A percentile compares a stretch with the other conserved stretches of the same genome.
Evolutionary conservation across 2,888 invertebrate genomes (phyloP).

Genomic region (Tipula lateralis): DNA sequence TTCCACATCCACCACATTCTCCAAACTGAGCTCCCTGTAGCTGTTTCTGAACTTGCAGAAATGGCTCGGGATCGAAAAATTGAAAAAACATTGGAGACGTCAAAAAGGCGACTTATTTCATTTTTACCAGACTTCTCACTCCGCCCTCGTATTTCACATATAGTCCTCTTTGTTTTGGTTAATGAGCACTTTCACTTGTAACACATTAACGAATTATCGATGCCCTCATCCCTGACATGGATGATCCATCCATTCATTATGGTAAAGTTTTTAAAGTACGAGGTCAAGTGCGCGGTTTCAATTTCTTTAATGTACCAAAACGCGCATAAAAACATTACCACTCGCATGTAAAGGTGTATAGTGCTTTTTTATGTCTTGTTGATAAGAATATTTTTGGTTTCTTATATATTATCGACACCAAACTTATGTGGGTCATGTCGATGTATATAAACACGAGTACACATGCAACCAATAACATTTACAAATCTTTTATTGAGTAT

Average conservation of each 20-base stretch:
- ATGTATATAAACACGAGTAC: not conserved
- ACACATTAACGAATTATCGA: not conserved
- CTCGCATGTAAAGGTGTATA: not conserved
- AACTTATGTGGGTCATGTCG: not conserved
- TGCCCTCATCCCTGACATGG: not conserved
- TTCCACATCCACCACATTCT: too few species aligned
- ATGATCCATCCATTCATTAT: not conserved
- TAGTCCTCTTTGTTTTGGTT: not conserved
- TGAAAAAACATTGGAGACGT: too few species aligned
- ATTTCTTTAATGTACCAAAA: not conserved
- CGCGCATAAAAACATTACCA: not conserved
- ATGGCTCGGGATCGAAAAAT: too few species aligned
- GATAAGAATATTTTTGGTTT: not conserved
- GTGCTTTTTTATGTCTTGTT: not conserved
- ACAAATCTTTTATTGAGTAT: not conserved
- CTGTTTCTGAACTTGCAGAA: too few species aligned
- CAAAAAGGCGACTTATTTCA: too few species aligned
- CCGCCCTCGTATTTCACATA: not conserved
- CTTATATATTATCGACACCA: not conserved
- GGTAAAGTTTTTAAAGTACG: not conserved
- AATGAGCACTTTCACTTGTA: not conserved
- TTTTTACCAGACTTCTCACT: too few species aligned
- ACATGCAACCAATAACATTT: not conserved
- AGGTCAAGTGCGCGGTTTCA: not conserved
- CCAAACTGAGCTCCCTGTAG: too few species aligned